These are phyloP conservation scores for Stomatorhinus walkeri DNA, from an alignment of 2,797 vertebrate genomes.

Conservation along the genomic window DNA sequence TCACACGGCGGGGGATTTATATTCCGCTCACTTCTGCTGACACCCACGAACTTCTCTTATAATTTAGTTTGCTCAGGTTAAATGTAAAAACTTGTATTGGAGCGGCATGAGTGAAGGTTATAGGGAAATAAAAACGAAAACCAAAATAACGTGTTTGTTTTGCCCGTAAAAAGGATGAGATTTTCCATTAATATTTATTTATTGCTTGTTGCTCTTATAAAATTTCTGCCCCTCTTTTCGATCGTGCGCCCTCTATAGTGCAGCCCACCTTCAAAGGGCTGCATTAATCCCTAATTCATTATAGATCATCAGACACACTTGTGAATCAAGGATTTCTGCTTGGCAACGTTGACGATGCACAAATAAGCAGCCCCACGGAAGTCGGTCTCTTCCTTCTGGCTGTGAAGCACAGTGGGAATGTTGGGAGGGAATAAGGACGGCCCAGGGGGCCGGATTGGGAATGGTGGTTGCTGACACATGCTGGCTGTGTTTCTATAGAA, in stretches of 20 bases:
- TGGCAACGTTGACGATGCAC: neutral
- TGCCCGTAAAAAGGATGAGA: neutral
- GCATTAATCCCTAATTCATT: neutral
- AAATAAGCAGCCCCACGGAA: neutral
- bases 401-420: neutral
- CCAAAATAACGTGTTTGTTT: neutral
- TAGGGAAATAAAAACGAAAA: neutral
- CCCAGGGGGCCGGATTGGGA: neutral
- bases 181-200: neutral
- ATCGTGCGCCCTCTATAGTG: neutral
- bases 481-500: neutral
- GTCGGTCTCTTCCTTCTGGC: neutral
- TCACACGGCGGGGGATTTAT: neutral
- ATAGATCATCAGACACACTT: neutral
- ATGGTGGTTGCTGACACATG: neutral
- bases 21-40: neutral
- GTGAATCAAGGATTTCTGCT: neutral
- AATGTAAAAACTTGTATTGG: neutral
- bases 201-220: neutral
- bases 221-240: neutral
- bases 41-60: neutral
- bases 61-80: slow-evolving; percentile 9
- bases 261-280: neutral
- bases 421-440: neutral
- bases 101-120: neutral